phyloP scores from a whole-genome alignment of 2,797 vertebrate genomes.

The Parauchenoglanis ngamensis region DNA sequence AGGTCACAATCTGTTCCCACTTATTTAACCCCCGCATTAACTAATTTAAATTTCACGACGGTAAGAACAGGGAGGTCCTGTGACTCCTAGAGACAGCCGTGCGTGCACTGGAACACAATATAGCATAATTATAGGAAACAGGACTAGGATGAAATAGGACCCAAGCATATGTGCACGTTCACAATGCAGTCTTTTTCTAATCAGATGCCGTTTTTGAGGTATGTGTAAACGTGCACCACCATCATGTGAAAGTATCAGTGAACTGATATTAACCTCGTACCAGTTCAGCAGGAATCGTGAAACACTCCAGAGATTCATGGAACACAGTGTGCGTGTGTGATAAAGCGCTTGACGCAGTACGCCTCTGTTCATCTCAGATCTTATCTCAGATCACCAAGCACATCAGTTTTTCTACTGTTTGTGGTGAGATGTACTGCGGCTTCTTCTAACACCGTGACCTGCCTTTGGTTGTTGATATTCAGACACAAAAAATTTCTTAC shows the following conservation, averaged over 20 bases:
- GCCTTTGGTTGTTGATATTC: constrained; percentile 10
- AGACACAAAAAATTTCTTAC: not conserved
- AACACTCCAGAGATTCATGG: not conserved
- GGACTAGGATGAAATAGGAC: constrained; percentile 18
- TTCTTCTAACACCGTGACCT: not conserved
- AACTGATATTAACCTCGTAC: not conserved
- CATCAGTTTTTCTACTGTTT: not conserved
- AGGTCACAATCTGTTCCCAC: not conserved
- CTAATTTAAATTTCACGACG: not conserved
- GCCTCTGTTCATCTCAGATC: not conserved
- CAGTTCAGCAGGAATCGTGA: not conserved
- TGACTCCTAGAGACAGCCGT: not conserved
- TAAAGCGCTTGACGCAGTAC: not conserved
- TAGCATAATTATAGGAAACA: constrained; percentile 16
- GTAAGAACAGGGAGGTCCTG: not conserved
- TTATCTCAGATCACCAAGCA: not conserved
- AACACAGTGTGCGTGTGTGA: not conserved
- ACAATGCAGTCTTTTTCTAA: not conserved
- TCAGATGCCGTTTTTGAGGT: not conserved
- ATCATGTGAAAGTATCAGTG: not conserved
- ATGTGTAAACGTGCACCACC: not conserved
- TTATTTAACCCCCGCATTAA: not conserved
- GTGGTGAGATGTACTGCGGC: not conserved
- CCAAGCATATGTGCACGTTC: not conserved
- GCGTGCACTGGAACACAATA: not conserved